phyloP scores from a whole-genome alignment of 2,113 vertebrate species.

The Hippopotamus amphibius region DNA sequence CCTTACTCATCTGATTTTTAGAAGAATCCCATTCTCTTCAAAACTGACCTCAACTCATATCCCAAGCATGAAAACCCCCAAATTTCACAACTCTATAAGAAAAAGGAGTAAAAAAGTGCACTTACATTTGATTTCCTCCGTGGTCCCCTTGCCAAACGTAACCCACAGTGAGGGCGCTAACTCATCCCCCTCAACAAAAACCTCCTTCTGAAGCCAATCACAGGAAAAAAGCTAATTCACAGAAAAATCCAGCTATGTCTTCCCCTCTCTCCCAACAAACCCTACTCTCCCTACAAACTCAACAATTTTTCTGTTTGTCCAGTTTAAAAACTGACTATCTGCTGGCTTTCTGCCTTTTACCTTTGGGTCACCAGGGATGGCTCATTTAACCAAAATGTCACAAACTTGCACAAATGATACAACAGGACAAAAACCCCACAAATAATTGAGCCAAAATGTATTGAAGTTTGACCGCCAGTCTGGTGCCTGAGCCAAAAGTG shows the following conservation, averaged over 20 bases:
- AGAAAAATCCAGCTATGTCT: not conserved
- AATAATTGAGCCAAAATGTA: conserved; percentile 54
- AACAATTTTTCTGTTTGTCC: not conserved
- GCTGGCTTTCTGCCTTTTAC: not conserved
- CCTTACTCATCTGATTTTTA: not conserved
- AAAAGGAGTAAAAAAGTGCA: conserved; percentile 46
- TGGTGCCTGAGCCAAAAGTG: conserved; percentile 62
- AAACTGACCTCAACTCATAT: not conserved
- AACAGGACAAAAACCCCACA: not conserved
- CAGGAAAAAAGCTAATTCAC: not conserved
- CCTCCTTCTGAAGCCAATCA: not conserved
- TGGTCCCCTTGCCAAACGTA: conserved; percentile 19
- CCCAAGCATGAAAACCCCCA: not conserved
- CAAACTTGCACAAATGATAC: not conserved
- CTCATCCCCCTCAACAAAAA: not conserved
- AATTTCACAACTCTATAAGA: not conserved
- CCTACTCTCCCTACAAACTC: not conserved
- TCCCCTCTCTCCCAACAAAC: not conserved
- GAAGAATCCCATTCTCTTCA: not conserved
- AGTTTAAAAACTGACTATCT: not conserved
- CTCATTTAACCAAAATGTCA: not conserved
- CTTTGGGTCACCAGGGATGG: not conserved
- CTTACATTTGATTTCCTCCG: conserved; percentile 70
- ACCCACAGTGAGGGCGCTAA: conserved; percentile 33
- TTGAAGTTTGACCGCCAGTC: conserved; percentile 74